Evolutionary conservation across 2,113 vertebrate species (phyloP).

Genomic region (Muntiacus reevesi): DNA sequence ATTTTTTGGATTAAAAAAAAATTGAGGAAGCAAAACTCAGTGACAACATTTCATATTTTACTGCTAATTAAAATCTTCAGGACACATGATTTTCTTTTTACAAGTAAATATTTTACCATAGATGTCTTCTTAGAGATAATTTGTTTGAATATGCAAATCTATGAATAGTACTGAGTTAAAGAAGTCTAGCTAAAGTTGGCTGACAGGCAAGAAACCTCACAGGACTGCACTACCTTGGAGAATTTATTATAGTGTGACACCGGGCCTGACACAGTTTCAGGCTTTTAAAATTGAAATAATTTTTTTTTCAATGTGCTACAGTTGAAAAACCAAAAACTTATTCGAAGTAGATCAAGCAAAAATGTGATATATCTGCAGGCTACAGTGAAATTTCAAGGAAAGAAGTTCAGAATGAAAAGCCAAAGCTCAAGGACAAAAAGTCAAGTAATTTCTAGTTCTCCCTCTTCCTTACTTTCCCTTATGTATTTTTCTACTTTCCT

Average conservation of each 20-base stretch:
- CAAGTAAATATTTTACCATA: neutral
- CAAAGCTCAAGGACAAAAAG: neutral
- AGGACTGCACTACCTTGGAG: neutral
- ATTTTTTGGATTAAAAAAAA: neutral
- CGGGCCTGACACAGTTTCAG: neutral
- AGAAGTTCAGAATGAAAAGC: neutral
- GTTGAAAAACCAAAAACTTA: neutral
- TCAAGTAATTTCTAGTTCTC: neutral
- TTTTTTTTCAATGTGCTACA: neutral
- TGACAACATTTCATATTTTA: neutral
- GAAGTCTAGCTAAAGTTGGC: neutral
- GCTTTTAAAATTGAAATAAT: neutral
- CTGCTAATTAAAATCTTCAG: neutral
- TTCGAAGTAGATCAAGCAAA: constrained; percentile 20
- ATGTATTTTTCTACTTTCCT: neutral
- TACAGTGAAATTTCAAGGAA: neutral
- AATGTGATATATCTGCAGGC: neutral
- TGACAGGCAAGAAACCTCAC: neutral
- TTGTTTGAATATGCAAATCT: neutral
- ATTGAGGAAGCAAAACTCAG: neutral
- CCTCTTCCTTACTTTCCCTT: neutral
- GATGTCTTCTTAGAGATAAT: neutral
- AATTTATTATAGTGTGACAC: neutral
- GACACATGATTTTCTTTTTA: neutral
- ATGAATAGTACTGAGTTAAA: neutral